Evolutionary conservation across 2,113 vertebrate species (phyloP).

Genomic region (Poeciliopsis prolifica): DNA sequence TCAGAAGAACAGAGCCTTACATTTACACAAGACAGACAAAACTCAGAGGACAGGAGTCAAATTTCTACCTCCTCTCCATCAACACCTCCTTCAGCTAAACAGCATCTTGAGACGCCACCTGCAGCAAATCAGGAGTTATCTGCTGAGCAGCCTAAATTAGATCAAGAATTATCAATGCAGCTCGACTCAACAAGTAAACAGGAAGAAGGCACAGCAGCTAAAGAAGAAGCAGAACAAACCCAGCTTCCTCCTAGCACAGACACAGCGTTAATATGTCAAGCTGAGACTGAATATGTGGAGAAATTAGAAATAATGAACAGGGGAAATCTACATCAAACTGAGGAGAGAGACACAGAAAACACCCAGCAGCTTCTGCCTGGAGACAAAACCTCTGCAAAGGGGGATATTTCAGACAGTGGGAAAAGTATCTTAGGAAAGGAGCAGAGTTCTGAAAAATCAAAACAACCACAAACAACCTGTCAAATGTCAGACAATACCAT

Average conservation of each 20-base stretch:
- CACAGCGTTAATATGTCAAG: slow-evolving; percentile 2
- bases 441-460: neutral
- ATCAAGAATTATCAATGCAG: slow-evolving; percentile 5
- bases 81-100: slow-evolving; percentile 3
- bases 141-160: slow-evolving; percentile 11
- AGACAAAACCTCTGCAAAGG: slow-evolving; percentile 22
- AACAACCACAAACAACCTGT: neutral
- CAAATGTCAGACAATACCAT: slow-evolving; percentile 11
- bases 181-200: slow-evolving; percentile 12
- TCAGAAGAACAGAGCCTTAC: slow-evolving; percentile 3
- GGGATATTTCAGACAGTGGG: slow-evolving; percentile 1
- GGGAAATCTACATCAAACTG: slow-evolving; percentile 9
- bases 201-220: neutral
- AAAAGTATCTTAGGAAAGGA: slow-evolving; percentile 14
- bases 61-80: slow-evolving; percentile 18
- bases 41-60: slow-evolving; percentile 18
- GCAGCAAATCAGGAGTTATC: slow-evolving; percentile 1
- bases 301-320: neutral
- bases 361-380: neutral
- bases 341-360: slow-evolving; percentile 27
- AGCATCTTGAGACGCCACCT: slow-evolving; percentile 11
- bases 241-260: slow-evolving; percentile 10
- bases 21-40: slow-evolving; percentile 30
- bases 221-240: slow-evolving; percentile 20
- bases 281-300: slow-evolving; percentile 1